These are phyloP conservation scores for Habroteleia sp. DNA, from an alignment of 2,888 invertebrate genomes.

Conservation along the genomic window DNA sequence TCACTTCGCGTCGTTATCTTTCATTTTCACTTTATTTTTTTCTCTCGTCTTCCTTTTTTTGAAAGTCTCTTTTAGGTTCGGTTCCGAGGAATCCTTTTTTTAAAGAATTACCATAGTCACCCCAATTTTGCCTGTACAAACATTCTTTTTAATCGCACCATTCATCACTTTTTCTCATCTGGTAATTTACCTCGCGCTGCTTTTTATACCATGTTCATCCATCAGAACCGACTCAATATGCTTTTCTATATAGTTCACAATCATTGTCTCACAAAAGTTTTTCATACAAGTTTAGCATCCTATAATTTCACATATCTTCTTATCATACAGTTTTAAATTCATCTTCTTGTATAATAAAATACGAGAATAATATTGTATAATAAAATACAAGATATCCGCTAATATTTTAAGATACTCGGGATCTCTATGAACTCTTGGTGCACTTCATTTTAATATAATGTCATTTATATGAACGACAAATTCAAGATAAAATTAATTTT, in stretches of 20 bases:
- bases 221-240: constrained; percentile 40
- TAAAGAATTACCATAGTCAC: constrained; percentile 58
- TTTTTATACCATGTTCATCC: constrained; percentile 43
- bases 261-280: constrained; percentile 44
- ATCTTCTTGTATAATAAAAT: constrained; percentile 34
- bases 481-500: constrained; percentile 31
- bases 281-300: constrained; percentile 31
- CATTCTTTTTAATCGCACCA: constrained; percentile 56
- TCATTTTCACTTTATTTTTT: constrained; percentile 26
- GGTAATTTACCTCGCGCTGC: constrained; percentile 44
- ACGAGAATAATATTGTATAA: constrained; percentile 12
- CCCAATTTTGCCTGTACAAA: constrained; percentile 48
- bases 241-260: constrained; percentile 23
- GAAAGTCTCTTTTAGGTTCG: constrained; percentile 10
- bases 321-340: constrained; percentile 36
- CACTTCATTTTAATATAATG: constrained; percentile 9
- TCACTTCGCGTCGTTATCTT: constrained; percentile 46
- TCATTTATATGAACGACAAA: constrained; percentile 25
- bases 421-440: neutral
- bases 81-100: constrained; percentile 14
- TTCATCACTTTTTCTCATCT: constrained; percentile 57
- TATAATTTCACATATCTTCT: constrained; percentile 26
- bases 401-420: constrained; percentile 28
- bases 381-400: constrained; percentile 29
- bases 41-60: constrained; percentile 3